phyloP scores from a whole-genome alignment of 2,113 vertebrate species.

The Cynopterus brachyotis region DNA sequence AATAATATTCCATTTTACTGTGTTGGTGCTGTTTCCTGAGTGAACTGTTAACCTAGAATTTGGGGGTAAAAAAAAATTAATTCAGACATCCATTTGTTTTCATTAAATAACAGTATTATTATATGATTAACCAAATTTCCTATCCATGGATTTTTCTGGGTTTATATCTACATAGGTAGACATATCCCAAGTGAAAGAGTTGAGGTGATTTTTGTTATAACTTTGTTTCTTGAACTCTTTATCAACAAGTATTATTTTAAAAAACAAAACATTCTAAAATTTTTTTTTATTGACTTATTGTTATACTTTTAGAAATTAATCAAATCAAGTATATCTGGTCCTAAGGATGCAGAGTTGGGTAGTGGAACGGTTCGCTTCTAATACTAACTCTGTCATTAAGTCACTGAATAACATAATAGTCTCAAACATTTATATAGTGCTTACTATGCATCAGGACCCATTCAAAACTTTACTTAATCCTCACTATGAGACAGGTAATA shows the following conservation, averaged over 20 bases:
- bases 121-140: not conserved
- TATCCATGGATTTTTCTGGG: not conserved
- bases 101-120: not conserved
- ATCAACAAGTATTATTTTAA: not conserved
- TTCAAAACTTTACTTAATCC: not conserved
- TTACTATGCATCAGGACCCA: not conserved
- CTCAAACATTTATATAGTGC: not conserved
- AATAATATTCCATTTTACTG: not conserved
- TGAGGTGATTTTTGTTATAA: not conserved
- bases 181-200: not conserved
- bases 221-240: not conserved
- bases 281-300: not conserved
- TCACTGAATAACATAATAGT: not conserved
- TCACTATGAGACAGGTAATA: not conserved
- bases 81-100: conserved; percentile 2
- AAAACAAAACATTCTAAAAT: not conserved
- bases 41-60: not conserved
- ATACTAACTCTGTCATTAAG: not conserved
- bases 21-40: not conserved
- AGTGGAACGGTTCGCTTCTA: not conserved
- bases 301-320: not conserved
- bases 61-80: not conserved
- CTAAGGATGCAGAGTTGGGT: not conserved
- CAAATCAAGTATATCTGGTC: not conserved
- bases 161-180: not conserved